These are phyloP conservation scores for Apodemia mormo DNA, from an alignment of 2,888 invertebrate genomes.

Conservation along the genomic window DNA sequence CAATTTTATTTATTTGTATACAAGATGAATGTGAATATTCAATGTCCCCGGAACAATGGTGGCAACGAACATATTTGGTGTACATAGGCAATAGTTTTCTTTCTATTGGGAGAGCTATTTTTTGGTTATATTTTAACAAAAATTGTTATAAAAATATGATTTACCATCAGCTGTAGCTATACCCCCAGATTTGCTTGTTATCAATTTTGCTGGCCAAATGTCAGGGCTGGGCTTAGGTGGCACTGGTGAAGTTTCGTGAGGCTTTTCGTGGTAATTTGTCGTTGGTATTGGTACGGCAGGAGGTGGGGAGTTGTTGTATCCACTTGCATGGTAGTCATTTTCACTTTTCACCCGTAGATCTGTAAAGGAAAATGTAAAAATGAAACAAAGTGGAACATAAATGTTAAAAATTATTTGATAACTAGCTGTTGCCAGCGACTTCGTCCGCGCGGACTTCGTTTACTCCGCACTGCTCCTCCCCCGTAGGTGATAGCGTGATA, in stretches of 20 bases:
- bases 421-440: no score
- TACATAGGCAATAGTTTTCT: no score
- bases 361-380: slow-evolving; percentile 54
- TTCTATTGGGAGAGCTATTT: no score
- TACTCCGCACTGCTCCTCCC: no score
- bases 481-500: no score
- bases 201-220: slow-evolving; percentile 83
- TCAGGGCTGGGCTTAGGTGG: slow-evolving; percentile 83
- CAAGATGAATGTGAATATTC: no score
- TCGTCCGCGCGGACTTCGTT: no score
- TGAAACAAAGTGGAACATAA: not conserved
- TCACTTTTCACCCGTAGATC: slow-evolving; percentile 91
- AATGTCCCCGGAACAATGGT: no score
- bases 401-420: not conserved
- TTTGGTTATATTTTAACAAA: no score
- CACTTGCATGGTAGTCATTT: slow-evolving; percentile 74
- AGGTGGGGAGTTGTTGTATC: slow-evolving; percentile 82
- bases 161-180: slow-evolving; percentile 93
- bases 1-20: no score
- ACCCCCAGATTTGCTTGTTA: slow-evolving; percentile 88
- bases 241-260: slow-evolving; percentile 73
- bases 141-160: slow-evolving; percentile 33
- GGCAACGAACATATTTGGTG: no score
- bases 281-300: slow-evolving; percentile 78
- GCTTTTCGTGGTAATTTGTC: slow-evolving; percentile 71